Base-by-base conservation (phyloP, 2,888 invertebrate genomes). In the Hyppa rectilinea region DNA sequence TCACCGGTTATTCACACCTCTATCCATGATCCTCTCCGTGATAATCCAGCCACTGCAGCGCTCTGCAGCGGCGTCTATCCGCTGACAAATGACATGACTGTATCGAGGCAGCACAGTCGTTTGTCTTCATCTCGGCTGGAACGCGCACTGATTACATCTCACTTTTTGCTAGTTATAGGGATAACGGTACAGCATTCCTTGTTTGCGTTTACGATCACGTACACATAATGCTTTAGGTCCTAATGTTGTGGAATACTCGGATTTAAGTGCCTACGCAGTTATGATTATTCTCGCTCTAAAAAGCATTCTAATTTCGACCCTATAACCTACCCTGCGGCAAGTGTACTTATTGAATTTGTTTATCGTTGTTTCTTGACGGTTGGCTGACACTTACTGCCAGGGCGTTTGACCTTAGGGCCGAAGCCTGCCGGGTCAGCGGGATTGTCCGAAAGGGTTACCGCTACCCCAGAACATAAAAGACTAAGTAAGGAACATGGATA, bases 121-220 rank as follows among this genome's bases (percentile, higher is more conserved):
- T 89, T 87, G 89, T 91, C 89, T 88, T 87, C 87, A 88, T 90
- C 89, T 80, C 56, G 38, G 73, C 75, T 74, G 81, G 80, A 86
- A 77, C 76, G 76, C 55, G 62, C 43, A 78, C 81, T 82, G 91
- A 91, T 90, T 85, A 83, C 82, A 89, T 90, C 89, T 86, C 75
- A 74, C 85, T 90, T 89, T 90, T 88, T 88, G 87, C 86, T 83
- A 84, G 85, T 85, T 84, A 87, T 78, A 82, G 71, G 70, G 69
- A 70, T 80, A 85, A 72, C 82, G 71, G 83, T 81, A 75, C 71
- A 78, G 71, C 85, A 87, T 90, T 87, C 87, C 87, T 76, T 83
- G 79, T 78, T 77, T 77, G 71, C 34, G 20, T 63, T 53, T 61
- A 71, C 29, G 52, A 77, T 72, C 65, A 73, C 73, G 73, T 71